Evolutionary conservation across 2,113 vertebrate species (phyloP).

Genomic region (Anguilla japonica): DNA sequence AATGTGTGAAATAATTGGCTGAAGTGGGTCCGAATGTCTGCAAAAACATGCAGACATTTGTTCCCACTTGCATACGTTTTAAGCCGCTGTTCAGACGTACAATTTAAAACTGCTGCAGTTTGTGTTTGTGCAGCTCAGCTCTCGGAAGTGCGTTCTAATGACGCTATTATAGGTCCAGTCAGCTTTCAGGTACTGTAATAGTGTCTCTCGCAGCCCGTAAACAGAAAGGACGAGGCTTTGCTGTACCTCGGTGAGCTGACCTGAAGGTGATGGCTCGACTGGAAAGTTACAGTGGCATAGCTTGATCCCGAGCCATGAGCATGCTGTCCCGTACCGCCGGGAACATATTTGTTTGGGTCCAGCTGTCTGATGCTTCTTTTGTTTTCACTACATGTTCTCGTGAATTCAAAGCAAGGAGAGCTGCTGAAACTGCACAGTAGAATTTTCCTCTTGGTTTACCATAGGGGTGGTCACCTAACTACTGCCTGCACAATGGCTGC

Average conservation of each 20-base stretch:
- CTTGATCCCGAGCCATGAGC: background rate
- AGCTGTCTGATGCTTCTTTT: background rate
- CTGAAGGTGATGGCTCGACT: background rate
- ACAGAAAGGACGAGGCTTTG: background rate
- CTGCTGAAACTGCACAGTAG: background rate
- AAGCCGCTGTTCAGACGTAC: too few species aligned
- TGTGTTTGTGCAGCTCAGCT: background rate
- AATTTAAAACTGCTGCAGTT: background rate
- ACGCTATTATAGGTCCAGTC: background rate
- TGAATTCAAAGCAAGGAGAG: background rate
- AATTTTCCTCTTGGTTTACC: constrained; percentile 16
- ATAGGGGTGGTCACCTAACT: background rate
- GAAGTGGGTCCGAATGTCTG: too few species aligned
- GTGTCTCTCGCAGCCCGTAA: background rate
- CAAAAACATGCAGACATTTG: too few species aligned
- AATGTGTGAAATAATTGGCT: too few species aligned
- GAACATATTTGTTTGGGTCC: background rate
- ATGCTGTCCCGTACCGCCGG: background rate
- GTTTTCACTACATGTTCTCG: background rate
- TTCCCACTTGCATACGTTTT: too few species aligned
- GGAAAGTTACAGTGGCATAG: background rate
- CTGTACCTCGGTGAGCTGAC: background rate
- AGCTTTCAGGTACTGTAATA: background rate
- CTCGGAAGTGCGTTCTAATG: background rate
- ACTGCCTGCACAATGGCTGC: background rate